phyloP scores from a whole-genome alignment of 2,113 vertebrate genomes.

The Ranitomeya variabilis region DNA sequence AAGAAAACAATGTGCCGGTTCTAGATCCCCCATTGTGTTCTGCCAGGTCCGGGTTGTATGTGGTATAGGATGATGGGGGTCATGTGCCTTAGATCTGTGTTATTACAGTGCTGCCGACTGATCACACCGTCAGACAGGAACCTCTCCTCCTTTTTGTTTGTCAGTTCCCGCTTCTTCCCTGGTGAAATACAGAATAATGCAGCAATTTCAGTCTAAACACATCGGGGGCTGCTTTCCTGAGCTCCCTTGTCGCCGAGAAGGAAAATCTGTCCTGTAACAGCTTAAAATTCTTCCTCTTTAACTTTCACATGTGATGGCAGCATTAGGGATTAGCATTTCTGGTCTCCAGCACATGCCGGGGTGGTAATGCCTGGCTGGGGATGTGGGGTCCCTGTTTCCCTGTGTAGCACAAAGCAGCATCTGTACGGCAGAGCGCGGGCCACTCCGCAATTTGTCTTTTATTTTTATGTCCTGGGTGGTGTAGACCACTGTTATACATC shows the following conservation, averaged over 20 bases:
- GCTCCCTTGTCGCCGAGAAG: neutral
- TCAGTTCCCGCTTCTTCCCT: neutral
- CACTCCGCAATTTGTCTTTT: too few species aligned
- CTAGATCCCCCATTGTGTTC: too few species aligned
- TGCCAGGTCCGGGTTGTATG: too few species aligned
- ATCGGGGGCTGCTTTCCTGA: neutral
- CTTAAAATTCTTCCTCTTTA: conserved; percentile 11
- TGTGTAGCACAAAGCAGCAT: too few species aligned
- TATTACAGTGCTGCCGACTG: neutral
- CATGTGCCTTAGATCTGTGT: neutral
- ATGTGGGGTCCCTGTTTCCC: neutral
- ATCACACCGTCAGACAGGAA: neutral
- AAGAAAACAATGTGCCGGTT: too few species aligned
- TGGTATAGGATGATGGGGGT: neutral
- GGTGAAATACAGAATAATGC: neutral
- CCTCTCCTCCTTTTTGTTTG: neutral
- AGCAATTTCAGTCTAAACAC: neutral
- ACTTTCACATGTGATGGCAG: conserved; percentile 13
- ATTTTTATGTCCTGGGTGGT: too few species aligned
- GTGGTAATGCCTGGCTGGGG: neutral
- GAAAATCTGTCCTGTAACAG: neutral
- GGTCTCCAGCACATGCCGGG: neutral
- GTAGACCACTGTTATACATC: too few species aligned
- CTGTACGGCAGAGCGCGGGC: too few species aligned
- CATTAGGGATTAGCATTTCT: neutral